Evolutionary conservation across 1,140 invertebrate species (phyloP).

Genomic region (Drosophila orosa): DNA sequence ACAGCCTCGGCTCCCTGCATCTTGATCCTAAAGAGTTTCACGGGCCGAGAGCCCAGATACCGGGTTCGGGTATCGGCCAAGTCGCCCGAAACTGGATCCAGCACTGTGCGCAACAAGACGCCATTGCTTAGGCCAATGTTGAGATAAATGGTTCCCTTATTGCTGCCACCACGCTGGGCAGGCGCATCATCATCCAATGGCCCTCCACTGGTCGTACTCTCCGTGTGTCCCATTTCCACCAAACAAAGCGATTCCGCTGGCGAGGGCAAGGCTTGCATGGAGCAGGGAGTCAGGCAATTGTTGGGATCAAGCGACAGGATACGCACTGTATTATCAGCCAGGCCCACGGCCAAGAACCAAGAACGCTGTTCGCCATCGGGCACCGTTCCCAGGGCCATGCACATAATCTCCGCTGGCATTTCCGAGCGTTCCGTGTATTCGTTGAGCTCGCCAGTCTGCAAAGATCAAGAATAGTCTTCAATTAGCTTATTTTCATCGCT

Average conservation of each 20-base stretch:
- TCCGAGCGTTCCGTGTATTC: constrained; percentile 99
- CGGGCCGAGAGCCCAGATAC: constrained; percentile 96
- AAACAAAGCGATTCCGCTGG: constrained; percentile 98
- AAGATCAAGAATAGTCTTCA: constrained; percentile 33
- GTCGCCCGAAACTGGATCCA: constrained; percentile 98
- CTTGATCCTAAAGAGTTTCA: constrained; percentile 97
- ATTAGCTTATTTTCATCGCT: constrained; percentile 12
- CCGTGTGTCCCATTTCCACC: constrained; percentile 92
- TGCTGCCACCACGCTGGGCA: constrained; percentile 72
- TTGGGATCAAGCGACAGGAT: constrained; percentile 98
- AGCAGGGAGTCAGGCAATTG: constrained; percentile 95
- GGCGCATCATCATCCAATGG: constrained; percentile 84
- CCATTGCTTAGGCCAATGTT: constrained; percentile 99
- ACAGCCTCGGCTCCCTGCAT: constrained; percentile 99
- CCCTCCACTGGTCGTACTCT: constrained; percentile 79
- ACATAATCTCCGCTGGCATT: constrained; percentile 98
- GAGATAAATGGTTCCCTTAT: constrained; percentile 93
- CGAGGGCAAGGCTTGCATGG: constrained; percentile 98
- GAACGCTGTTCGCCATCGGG: constrained; percentile 97
- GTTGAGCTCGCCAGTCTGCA: constrained; percentile 97
- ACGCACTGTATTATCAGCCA: constrained; percentile 98
- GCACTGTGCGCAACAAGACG: constrained; percentile 95
- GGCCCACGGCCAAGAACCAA: constrained; percentile 98
- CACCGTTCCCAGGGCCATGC: constrained; percentile 98
- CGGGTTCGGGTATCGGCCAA: constrained; percentile 98